Base-by-base conservation (phyloP, 2,888 invertebrate species). In the Catocala fraxini region DNA sequence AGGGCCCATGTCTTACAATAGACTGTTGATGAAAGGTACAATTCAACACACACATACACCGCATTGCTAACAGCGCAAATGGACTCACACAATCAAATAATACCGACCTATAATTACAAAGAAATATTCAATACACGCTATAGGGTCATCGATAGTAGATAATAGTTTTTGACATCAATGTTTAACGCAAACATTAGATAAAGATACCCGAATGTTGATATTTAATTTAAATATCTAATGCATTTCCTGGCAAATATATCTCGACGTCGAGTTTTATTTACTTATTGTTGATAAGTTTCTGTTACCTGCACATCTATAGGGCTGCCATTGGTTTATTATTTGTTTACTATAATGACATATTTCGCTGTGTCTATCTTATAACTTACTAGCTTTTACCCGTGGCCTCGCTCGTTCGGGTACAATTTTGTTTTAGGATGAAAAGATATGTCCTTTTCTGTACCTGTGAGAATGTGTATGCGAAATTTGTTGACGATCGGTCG, bases 201-300 rank as follows among this genome's bases (percentile, higher is more conserved):
- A 54, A 53, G 10, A 51, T 45, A 0, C 34, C 12, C 59, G 55
- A 51, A 58, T 47, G 60, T 59, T 39, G 67, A 77, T 77, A 66
- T 75, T 59, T 78, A 49, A 49, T 62, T 59, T 64, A 56, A 71
- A 66, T 73, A 15, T 1, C 15, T 15, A 69, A 70, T 54, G 68
- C 65, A 70, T 68, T 78, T 77, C 77, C 77, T 63, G 71, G 39
- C 65, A 51, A 53, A 62, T 55, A 45, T 51, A 33, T 53, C 35
- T 53, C 11, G 4, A 43, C 51, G 33, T 10, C 11, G 33, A 41
- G 5, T 61, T 42, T 12, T 60, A 55, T 57, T 57, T 54, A 51
- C 56, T 59, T 48, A 9, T 42, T 34, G 34, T 59, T 55, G 63
- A 63, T 63, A 62, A 55, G 39, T 51, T 61, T 45, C 34, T 58